Evolutionary conservation across 2,797 vertebrate genomes (phyloP).

Genomic region (Hypotaenidia philippensis): DNA sequence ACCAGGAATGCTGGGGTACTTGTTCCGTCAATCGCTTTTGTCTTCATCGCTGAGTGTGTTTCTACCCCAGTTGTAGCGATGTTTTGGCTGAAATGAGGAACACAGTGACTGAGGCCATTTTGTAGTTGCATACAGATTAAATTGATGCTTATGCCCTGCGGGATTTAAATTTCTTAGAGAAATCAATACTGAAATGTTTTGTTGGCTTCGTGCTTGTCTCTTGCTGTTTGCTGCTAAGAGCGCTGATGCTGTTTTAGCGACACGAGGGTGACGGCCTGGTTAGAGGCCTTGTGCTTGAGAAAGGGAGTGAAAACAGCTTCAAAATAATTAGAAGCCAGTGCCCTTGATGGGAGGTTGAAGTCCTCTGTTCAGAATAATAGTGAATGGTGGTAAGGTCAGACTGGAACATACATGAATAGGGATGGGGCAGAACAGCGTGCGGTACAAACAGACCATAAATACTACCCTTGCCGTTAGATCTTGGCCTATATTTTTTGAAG

Average conservation of each 20-base stretch:
- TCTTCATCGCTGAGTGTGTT: background rate
- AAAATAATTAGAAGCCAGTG: background rate
- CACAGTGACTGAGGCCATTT: slow-evolving; percentile 32
- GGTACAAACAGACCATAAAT: background rate
- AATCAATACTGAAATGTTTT: slow-evolving; percentile 72
- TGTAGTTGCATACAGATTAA: slow-evolving; percentile 73
- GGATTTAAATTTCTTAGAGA: slow-evolving; percentile 72
- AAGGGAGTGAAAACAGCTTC: background rate
- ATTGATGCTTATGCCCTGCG: slow-evolving; percentile 63
- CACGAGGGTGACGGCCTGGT: background rate
- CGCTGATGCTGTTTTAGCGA: slow-evolving; percentile 44
- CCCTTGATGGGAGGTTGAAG: background rate
- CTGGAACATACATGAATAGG: background rate
- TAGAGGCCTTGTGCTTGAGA: background rate
- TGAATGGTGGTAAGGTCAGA: background rate
- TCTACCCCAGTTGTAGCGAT: background rate
- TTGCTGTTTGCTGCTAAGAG: slow-evolving; percentile 44
- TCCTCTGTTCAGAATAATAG: background rate
- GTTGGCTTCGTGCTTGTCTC: slow-evolving; percentile 56
- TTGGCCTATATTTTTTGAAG: background rate
- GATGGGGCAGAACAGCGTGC: background rate
- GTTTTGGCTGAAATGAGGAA: slow-evolving; percentile 50
- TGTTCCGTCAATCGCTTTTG: background rate
- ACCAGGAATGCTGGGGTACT: rapidly evolving
- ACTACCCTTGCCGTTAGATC: background rate